Evolutionary conservation across 1,140 invertebrate species (phyloP).

Genomic region (Trigoniulus corallinus): DNA sequence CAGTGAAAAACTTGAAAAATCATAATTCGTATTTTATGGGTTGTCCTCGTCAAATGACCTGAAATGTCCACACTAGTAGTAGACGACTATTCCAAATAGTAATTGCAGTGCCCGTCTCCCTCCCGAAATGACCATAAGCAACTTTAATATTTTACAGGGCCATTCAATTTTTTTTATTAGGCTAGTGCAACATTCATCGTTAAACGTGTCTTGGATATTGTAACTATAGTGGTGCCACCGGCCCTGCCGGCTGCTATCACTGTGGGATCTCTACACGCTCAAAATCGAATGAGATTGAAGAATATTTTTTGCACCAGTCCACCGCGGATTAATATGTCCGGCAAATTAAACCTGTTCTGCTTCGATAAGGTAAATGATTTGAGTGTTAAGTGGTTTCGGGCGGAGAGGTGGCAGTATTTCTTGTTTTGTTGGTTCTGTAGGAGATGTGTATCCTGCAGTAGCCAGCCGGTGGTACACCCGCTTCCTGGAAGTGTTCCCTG

Average conservation of each 20-base stretch:
- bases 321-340: constrained; percentile 73
- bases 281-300: constrained; percentile 53
- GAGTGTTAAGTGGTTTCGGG: neutral
- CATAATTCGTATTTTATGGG: no score
- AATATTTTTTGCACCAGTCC: constrained; percentile 85
- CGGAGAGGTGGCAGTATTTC: neutral
- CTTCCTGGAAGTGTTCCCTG: no score
- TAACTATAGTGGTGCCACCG: constrained; percentile 84
- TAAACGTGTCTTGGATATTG: constrained; percentile 68
- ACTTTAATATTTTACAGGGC: neutral
- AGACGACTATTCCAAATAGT: neutral
- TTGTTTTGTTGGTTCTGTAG: constrained; percentile 2
- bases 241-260: constrained; percentile 86
- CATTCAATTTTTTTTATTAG: constrained; percentile 6
- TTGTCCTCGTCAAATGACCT: no score
- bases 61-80: no score
- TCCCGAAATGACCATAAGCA: no score
- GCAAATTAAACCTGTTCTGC: constrained; percentile 80
- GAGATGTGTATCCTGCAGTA: no score
- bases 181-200: constrained; percentile 28
- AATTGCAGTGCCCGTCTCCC: neutral
- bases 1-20: no score
- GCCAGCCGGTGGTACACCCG: no score
- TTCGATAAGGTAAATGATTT: constrained; percentile 70
- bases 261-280: constrained; percentile 72